Percentiles rank a stretch among this genome's conserved stretches.
Evolutionary conservation across 2,797 vertebrate genomes (phyloP).

Genomic region (Acipenser transmontanus): DNA sequence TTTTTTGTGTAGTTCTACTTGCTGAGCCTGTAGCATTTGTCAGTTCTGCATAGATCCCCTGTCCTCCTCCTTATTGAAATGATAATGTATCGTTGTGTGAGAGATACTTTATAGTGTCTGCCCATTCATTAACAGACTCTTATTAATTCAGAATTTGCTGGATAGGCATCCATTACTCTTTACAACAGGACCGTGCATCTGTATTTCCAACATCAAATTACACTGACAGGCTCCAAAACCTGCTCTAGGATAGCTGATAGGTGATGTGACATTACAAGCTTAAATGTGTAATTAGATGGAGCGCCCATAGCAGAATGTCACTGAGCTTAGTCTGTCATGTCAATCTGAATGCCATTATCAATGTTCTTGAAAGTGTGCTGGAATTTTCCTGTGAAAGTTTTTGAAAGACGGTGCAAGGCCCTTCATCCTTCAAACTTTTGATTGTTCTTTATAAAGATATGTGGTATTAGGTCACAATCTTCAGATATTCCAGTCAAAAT

Average conservation of each 20-base stretch:
- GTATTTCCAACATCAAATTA: conserved; percentile 10
- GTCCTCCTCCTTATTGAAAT: not conserved
- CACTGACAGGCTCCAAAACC: conserved; percentile 16
- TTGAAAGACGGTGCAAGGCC: not conserved
- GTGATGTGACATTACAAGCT: conserved; percentile 17
- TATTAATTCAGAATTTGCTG: not conserved
- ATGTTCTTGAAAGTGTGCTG: conserved; percentile 11
- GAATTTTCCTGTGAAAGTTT: not conserved
- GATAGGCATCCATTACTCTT: conserved; percentile 13
- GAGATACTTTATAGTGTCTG: not conserved
- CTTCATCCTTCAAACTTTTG: not conserved
- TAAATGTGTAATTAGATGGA: conserved; percentile 18
- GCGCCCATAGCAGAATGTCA: conserved; percentile 9
- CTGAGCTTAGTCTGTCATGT: conserved; percentile 1
- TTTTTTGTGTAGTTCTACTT: too few species aligned
- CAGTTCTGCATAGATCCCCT: not conserved
- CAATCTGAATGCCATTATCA: conserved; percentile 14
- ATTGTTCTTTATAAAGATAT: too few species aligned
- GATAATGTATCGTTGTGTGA: not conserved
- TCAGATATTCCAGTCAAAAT: too few species aligned
- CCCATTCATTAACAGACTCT: conserved; percentile 4
- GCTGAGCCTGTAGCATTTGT: not conserved
- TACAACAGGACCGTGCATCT: conserved; percentile 2
- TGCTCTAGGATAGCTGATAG: conserved; percentile 1
- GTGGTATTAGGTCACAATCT: too few species aligned